Percentiles rank a stretch among this genome's conserved stretches.
Conservation (phyloP, 2,797 vertebrate species). For the Mycteria americana region DNA sequence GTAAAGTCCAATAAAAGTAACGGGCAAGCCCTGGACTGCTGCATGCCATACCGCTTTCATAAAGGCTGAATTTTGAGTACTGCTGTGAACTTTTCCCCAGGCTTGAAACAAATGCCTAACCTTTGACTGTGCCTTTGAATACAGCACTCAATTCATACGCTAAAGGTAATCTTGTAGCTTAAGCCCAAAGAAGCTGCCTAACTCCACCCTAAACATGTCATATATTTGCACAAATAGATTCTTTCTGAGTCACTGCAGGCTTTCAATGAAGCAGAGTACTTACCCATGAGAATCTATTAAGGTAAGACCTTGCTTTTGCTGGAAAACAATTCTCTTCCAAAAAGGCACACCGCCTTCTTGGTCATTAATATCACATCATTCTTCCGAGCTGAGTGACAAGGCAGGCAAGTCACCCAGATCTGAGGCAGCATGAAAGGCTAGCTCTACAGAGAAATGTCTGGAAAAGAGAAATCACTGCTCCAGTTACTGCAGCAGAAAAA, state of each 20-base stretch:
- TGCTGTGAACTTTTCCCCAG: neutral
- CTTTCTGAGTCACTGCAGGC: neutral
- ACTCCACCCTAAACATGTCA: constrained; percentile 1
- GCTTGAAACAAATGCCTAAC: neutral
- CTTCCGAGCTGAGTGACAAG: constrained; percentile 17
- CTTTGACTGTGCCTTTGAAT: neutral
- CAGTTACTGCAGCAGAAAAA: neutral
- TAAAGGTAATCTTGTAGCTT: neutral
- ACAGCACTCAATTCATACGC: accelerated
- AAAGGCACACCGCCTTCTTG: neutral
- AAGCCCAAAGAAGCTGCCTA: neutral
- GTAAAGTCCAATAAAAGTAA: neutral
- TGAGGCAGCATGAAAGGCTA: neutral
- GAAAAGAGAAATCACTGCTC: constrained; percentile 20
- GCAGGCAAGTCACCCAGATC: neutral
- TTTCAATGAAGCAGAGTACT: neutral
- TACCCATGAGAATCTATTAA: constrained; percentile 4
- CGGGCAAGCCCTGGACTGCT: neutral
- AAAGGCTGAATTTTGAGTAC: neutral
- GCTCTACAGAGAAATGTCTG: neutral
- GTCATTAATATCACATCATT: constrained; percentile 31
- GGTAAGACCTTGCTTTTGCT: constrained; percentile 19
- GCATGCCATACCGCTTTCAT: neutral
- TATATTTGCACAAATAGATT: neutral
- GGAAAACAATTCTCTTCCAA: constrained; percentile 22